Evolutionary conservation across 2,797 vertebrate species (phyloP).

Genomic region (Glossophaga mutica): DNA sequence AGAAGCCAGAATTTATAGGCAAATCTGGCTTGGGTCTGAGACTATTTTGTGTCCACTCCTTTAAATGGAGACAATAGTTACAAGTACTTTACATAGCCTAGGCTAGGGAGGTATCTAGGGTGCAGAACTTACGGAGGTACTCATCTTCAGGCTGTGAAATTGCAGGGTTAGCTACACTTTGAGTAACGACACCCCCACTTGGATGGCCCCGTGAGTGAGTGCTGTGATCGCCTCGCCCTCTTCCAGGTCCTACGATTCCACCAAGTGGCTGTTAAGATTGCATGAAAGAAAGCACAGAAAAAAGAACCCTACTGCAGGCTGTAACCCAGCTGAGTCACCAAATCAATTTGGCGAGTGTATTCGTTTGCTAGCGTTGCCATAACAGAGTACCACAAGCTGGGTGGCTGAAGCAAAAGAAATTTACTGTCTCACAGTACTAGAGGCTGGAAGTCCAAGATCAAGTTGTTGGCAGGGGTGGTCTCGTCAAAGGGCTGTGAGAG

Average conservation of each 20-base stretch:
- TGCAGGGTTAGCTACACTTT: neutral
- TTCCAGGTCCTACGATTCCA: neutral
- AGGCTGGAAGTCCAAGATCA: neutral
- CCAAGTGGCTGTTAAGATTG: neutral
- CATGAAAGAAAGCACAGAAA: neutral
- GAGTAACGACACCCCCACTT: neutral
- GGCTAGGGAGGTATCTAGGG: neutral
- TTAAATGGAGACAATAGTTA: neutral
- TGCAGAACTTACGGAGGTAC: neutral
- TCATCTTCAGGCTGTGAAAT: neutral
- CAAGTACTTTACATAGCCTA: neutral
- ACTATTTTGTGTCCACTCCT: neutral
- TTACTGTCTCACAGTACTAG: neutral
- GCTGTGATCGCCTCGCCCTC: neutral
- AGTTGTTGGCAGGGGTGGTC: neutral
- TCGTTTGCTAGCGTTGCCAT: neutral
- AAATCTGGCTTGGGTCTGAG: neutral
- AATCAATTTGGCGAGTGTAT: neutral
- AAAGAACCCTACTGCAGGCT: neutral
- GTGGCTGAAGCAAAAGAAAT: neutral
- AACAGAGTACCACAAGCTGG: neutral
- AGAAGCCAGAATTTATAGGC: constrained; percentile 6
- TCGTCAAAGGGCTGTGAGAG: neutral
- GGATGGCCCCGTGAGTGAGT: neutral
- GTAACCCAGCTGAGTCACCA: neutral